A percentile compares a stretch with the other conserved stretches of the same genome.
Conservation (phyloP, 2,113 vertebrate species). For the Chlorocebus sabaeus region DNA sequence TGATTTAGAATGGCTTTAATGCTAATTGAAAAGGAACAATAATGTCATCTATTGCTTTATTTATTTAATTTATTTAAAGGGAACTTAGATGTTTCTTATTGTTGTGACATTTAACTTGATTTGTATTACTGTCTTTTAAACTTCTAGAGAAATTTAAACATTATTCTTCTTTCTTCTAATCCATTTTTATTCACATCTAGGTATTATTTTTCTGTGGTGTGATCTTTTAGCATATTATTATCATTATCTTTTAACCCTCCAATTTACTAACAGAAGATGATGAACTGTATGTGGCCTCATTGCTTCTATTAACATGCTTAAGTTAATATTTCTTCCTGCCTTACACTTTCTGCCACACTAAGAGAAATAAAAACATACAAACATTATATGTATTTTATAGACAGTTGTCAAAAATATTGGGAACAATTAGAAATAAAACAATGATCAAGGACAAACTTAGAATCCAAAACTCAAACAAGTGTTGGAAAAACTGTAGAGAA, state of each 20-base stretch:
- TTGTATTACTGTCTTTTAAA: background rate
- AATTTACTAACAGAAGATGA: background rate
- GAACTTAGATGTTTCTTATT: background rate
- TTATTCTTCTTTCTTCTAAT: background rate
- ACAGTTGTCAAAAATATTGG: background rate
- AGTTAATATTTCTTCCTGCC: background rate
- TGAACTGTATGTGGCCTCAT: background rate
- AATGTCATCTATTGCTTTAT: background rate
- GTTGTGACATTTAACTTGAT: background rate
- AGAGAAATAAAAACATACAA: background rate
- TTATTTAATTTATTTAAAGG: background rate
- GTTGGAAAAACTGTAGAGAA: background rate
- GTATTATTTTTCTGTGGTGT: background rate
- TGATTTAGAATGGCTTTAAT: background rate
- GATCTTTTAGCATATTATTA: background rate
- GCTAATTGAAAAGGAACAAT: background rate
- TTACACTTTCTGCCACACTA: background rate
- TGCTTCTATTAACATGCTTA: background rate
- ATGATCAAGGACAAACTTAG: background rate
- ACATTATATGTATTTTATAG: background rate
- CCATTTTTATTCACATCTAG: background rate
- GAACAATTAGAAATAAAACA: background rate
- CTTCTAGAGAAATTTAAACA: background rate
- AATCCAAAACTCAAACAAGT: background rate
- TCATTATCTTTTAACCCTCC: background rate